Base-by-base conservation (phyloP, 2,888 invertebrate species). In the Drosophila buzzatii region DNA sequence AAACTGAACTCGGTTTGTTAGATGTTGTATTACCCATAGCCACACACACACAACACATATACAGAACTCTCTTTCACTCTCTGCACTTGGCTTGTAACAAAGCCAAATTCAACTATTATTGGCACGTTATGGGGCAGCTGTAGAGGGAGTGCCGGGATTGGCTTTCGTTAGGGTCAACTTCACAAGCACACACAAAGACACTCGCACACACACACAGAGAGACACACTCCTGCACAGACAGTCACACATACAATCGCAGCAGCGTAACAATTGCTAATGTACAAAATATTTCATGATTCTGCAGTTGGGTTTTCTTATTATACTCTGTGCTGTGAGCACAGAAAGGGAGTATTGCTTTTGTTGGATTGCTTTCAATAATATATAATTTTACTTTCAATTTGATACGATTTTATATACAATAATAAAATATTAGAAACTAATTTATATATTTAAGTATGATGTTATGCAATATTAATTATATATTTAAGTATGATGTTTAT, bases 261-360 rank as follows among this genome's bases (percentile, higher is more conserved):
- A 69, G 63, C 49, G 67, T 71, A 79, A 81, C 85, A 82, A 89
- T 87, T 85, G 85, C 69, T 87, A 87, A 86, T 82, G 90, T 87
- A 87, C 67, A 73, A 86, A 89, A 86, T 86, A 89, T 87, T 89
- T 86, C 85, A 87, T 89, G 88, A 81, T 82, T 85, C 83, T 81
- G 64, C 67, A 76, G 73, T 65, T 73, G 57, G 58, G 57, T 84
- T 76, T 85, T 64, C 55, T 67, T 61, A 27, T 44, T 61, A 47
- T 69, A 73, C 70, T 62, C 74, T 56, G n/a, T 44, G 39, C 2
- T 14, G 1, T 10, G 10, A 10, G 31, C 12, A 10, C 10, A 27
- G n/a, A 18, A 3, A 2, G 3, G 18, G 18, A 12, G 2, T n/a
- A 27, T 31, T 14, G 23, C 23, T 12, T 6, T 12, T 14, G 14